Base-by-base conservation (phyloP, 2,113 vertebrate species). In the Tympanuchus pallidicinctus region DNA sequence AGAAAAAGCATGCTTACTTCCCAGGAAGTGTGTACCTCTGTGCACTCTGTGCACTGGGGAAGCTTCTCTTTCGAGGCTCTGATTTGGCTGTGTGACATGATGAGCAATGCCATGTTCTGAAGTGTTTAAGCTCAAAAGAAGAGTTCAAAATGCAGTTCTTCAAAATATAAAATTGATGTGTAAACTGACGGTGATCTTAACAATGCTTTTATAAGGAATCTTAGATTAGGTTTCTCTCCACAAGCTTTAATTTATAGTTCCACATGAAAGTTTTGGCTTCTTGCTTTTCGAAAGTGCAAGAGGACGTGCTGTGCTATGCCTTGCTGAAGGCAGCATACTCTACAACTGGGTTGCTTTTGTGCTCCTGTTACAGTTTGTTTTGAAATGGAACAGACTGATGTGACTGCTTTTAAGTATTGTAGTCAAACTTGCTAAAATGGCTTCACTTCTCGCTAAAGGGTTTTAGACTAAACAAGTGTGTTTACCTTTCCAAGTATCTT, bases 261-360 rank as follows among this genome's bases (percentile, higher is more conserved):
- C 10, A 1, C 64, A 1, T 86, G 69, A 54, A 67, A 83, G 30
- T 86, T 86, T 84, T 85, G 74, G 86, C 69, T 22, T 13, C 76
- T 79, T 82, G n/a, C 54, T 88, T 88, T 90, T 70, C 11, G 81
- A 87, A 95, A 92, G 83, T 73, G 75, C 50, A 66, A 86, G 91
- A 89, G 89, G 34, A 84, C 85, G 43, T 87, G 63, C 69, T 86
- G 11, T 87, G 63, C 69, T 84, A 28, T 76, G 80, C 57, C 25
- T 77, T 61, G 3, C n/a, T 84, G 54, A 84, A 73, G 59, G 18
- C 83, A 89, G 63, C 22, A 43, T 71, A 17, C 38, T 83, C 64
- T 78, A 77, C 38, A 89, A 60, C 2, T 64, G 27, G 19, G 47
- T 56, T 92, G 67, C 71, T 84, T 87, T 91, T 84, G 36, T 88